Conservation (phyloP, 2,797 vertebrate genomes). For the Myripristis jacobus region DNA sequence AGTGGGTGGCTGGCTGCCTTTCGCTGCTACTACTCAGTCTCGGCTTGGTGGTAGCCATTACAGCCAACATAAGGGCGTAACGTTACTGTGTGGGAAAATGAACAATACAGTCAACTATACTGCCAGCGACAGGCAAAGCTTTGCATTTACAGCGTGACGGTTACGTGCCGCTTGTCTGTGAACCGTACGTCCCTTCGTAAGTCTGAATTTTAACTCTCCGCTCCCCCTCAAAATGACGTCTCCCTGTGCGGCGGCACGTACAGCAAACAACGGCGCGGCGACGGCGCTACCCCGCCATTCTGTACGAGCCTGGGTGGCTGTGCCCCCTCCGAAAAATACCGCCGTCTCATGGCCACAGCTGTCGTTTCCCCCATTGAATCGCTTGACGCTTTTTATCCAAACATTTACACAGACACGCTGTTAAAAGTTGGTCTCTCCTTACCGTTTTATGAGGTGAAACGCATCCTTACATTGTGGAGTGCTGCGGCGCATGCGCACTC, state of each 20-base stretch:
- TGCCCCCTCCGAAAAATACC: conserved; percentile 32
- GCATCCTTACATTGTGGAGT: conserved; percentile 77
- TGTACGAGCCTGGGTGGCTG: conserved; percentile 60
- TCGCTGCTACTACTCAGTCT: conserved; percentile 28
- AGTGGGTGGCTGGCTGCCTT: conserved; percentile 28
- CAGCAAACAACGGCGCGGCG: conserved; percentile 81
- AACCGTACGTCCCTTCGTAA: conserved; percentile 82
- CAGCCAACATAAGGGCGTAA: conserved; percentile 65
- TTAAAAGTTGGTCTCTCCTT: conserved; percentile 63
- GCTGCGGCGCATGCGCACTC: conserved; percentile 82
- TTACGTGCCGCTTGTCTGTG: conserved; percentile 78
- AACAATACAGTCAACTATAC: conserved; percentile 12
- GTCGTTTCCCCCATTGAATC: background rate
- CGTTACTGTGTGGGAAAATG: conserved; percentile 29
- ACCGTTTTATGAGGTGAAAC: conserved; percentile 84
- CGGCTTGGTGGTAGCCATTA: conserved; percentile 71
- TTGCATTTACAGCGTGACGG: conserved; percentile 71
- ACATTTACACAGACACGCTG: background rate
- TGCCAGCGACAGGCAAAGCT: conserved; percentile 41
- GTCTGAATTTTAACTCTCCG: conserved; percentile 78
- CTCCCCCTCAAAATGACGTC: conserved; percentile 87
- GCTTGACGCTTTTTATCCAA: background rate
- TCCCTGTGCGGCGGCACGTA: conserved; percentile 87
- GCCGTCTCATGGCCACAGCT: background rate
- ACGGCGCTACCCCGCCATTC: conserved; percentile 81